Evolutionary conservation across 2,797 vertebrate genomes (phyloP), one percentile per base, ranked within the genome.

Genomic region (Taeniopygia guttata): DNA sequence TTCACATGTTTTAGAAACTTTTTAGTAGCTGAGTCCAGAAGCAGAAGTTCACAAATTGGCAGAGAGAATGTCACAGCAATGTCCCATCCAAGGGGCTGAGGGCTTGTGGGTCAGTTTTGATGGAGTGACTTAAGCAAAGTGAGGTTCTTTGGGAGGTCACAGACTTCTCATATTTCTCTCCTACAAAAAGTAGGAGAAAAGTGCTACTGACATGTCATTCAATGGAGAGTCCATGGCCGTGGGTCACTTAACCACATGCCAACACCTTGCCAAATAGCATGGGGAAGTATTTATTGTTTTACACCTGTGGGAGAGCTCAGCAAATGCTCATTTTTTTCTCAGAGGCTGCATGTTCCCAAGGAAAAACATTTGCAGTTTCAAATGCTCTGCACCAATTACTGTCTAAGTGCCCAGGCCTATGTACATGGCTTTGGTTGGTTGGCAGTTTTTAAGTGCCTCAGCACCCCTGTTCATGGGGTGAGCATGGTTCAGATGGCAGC

Each of bases 141-240:
- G 14, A 9, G 5, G 5, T 29, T n/a, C 17, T 45, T 5, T 19
- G 5, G 1, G 3, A 13, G 1, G 2, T 45, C 80, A 45, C 40
- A 70, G 15, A 68, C 19, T 21, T 58, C 60, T 74, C 29, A 9
- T 32, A 11, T 67, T 56, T 19, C 68, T 36, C 13, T 76, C 4
- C 64, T 54, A 38, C 30, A 68, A 56, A 8, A 49, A 43, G 2
- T 18, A 70, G 43, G 29, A 80, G 27, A 51, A 74, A 38, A 63
- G 8, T 10, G 56, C 16, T 48, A 34, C 16, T 87, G 70, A 17
- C 55, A 43, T 13, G 11, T 68, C 20, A 15, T 67, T 73, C 23
- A 23, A 2, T n/a, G 30, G 27, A 66, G 23, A 46, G 19, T 20
- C 42, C 60, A 6, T n/a, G 42, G 51, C 27, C 30, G 23, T 43